Percentiles rank a stretch among this genome's conserved stretches.
Conservation (phyloP, 23 tunicate species). For the Oikopleura dioica region DNA sequence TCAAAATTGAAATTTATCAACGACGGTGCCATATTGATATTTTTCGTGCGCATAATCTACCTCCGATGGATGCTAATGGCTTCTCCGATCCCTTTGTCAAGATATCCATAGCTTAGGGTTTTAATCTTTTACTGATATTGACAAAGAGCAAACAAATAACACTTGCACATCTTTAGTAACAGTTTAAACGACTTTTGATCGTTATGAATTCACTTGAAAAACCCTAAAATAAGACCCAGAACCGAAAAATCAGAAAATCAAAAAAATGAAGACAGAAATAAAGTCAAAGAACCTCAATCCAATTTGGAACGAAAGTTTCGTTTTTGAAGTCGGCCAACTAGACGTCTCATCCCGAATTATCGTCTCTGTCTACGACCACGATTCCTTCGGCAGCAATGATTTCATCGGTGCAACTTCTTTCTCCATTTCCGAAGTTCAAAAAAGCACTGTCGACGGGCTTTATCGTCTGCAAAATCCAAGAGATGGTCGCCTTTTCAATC, state of each 20-base stretch:
- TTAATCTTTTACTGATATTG: no score
- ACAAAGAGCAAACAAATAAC: no score
- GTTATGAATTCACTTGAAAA: no score
- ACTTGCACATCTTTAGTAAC: no score
- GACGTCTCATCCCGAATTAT: background rate
- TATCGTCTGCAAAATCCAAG: background rate
- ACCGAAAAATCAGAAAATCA: no score
- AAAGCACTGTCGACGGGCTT: background rate
- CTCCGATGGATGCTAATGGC: background rate
- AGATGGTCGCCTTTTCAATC: background rate
- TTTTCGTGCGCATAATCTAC: background rate
- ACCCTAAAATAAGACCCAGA: no score
- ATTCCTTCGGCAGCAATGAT: background rate
- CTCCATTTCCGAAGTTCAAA: background rate
- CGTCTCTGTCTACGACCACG: background rate
- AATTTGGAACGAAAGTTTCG: constrained; percentile 4
- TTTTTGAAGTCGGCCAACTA: background rate
- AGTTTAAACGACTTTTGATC: no score
- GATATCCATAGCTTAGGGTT: background rate
- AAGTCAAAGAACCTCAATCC: background rate
- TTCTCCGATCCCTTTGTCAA: background rate
- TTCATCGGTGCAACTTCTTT: background rate
- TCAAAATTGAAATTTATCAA: constrained; percentile 1
- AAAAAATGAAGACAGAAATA: no score
- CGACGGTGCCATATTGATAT: background rate